phyloP scores from a whole-genome alignment of 2,113 vertebrate genomes.

The Todiramphus saurophagus region DNA sequence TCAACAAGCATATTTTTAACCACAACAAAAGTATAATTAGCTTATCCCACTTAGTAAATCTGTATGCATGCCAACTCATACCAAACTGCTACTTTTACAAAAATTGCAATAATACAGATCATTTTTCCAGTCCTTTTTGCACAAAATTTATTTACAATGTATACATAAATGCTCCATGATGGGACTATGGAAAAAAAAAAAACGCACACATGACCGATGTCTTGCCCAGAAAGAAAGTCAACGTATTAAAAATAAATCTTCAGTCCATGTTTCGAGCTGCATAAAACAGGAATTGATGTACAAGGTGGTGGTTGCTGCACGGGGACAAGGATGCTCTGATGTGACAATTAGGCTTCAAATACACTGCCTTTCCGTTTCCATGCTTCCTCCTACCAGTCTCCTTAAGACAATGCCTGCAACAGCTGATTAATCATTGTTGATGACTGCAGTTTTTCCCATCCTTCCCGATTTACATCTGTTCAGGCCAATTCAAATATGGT shows the following conservation, averaged over 20 bases:
- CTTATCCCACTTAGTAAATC: constrained; percentile 87
- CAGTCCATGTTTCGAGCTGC: constrained; percentile 83
- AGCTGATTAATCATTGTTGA: constrained; percentile 89
- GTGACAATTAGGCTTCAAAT: constrained; percentile 85
- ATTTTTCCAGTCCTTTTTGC: constrained; percentile 92
- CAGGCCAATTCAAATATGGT: constrained; percentile 87
- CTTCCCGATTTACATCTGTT: constrained; percentile 87
- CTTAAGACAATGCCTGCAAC: constrained; percentile 89
- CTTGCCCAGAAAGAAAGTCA: constrained; percentile 90
- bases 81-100: constrained; percentile 87
- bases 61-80: constrained; percentile 88
- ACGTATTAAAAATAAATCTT: constrained; percentile 88
- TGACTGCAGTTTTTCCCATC: constrained; percentile 87
- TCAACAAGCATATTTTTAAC: constrained; percentile 88
- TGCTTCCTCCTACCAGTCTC: constrained; percentile 89
- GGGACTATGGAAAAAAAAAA: constrained; percentile 83
- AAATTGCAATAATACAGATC: constrained; percentile 88
- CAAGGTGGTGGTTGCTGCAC: constrained; percentile 78
- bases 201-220: constrained; percentile 83
- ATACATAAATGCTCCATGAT: constrained; percentile 94
- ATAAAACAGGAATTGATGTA: constrained; percentile 85
- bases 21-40: constrained; percentile 88
- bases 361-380: constrained; percentile 86
- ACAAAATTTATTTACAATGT: constrained; percentile 99
- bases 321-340: constrained; percentile 87